phyloP scores from a whole-genome alignment of 2,113 vertebrate genomes.

The Clupea harengus region DNA sequence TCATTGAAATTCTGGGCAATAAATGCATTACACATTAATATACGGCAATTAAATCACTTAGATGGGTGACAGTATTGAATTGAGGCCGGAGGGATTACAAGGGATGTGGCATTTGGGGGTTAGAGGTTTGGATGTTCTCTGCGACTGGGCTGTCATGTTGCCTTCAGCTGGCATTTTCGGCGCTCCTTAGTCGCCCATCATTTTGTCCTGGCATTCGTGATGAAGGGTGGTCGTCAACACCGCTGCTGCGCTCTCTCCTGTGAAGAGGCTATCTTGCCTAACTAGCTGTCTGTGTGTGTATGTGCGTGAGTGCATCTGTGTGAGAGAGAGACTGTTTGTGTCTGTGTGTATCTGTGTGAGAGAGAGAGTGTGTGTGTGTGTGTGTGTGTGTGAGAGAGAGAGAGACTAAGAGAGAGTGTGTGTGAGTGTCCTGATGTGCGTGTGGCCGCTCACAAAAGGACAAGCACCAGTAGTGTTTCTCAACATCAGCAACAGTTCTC shows the following conservation, averaged over 20 bases:
- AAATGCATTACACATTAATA: neutral
- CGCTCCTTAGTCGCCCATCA: neutral
- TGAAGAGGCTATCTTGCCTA: neutral
- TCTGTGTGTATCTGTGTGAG: neutral
- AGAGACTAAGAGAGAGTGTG: neutral
- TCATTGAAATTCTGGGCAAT: conserved; percentile 1
- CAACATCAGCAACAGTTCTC: neutral
- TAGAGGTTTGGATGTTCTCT: neutral
- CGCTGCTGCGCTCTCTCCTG: neutral
- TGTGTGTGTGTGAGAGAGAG: neutral
- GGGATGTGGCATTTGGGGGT: neutral
- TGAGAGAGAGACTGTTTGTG: neutral
- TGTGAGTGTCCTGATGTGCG: neutral
- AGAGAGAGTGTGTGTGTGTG: conserved; percentile 9
- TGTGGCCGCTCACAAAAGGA: neutral
- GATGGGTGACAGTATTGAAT: neutral
- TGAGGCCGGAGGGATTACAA: neutral
- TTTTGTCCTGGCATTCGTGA: neutral
- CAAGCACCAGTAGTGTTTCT: neutral
- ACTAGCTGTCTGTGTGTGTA: neutral
- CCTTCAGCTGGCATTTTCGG: neutral
- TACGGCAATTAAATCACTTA: neutral
- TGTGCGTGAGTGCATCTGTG: neutral
- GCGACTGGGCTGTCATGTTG: neutral
- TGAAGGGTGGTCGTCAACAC: neutral